Base-by-base conservation (phyloP, 2,888 invertebrate species). In the Drosophila austrosaltans region DNA sequence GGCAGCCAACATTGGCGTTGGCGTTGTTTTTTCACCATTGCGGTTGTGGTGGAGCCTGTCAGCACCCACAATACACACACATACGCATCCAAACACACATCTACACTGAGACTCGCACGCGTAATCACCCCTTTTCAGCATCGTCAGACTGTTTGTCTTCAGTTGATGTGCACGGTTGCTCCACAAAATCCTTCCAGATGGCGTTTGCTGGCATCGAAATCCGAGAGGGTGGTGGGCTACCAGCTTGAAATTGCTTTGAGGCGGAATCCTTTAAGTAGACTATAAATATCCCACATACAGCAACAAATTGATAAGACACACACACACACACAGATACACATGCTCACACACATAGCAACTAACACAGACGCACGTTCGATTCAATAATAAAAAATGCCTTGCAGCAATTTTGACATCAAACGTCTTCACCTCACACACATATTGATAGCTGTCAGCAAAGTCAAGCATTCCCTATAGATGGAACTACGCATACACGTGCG, bases 321-420 rank as follows among this genome's bases (percentile, higher is more conserved):
- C 32, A 53, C 32, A 53, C 73, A 70, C 54, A 63, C 53, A 53
- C 39, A 63, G 58, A 66, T 42, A 64, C 32, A 54, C 42, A 68
- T 32, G 7, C 48, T 59, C 30, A 28, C 16, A 48, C 53, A 28
- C n/a, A 53, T 42, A 65, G 53, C 53, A 48, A 48, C 48, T 48
- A 48, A 48, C 54, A 53, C 63, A 32, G 36, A 61, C 60, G 20
- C 54, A 63, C 32, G 40, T 53, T 53, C 59, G 63, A 65, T 63
- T 74, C 79, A 75, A 74, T 66, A 75, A 82, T 75, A 86, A 85
- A 67, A 60, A 76, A 67, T 71, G 76, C 76, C 76, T 72, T 66
- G 63, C 77, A 77, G 84, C 89, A 71, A 81, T 88, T 86, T 77
- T 81, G 78, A 88, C 87, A 86, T 86, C 85, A 86, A 86, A 86